Conservation (phyloP, 2,888 invertebrate genomes). For the Drosophila monieri region DNA sequence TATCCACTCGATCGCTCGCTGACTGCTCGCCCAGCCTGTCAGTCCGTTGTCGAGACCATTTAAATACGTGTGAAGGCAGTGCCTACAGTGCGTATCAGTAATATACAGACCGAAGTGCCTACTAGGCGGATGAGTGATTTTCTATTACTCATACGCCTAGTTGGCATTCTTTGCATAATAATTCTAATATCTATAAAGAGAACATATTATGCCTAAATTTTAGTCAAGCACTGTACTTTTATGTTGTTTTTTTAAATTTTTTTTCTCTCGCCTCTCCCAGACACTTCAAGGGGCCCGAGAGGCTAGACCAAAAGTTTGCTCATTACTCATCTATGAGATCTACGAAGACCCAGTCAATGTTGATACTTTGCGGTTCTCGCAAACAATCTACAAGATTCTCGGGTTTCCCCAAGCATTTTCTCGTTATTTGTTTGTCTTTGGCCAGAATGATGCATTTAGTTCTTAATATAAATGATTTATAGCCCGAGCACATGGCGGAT, state of each 20-base stretch:
- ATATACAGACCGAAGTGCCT: not conserved
- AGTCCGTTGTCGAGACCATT: constrained; percentile 32
- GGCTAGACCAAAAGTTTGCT: constrained; percentile 13
- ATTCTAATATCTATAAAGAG: no score
- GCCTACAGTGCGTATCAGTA: constrained; percentile 32
- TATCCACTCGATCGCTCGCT: constrained; percentile 64
- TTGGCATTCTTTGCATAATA: no score
- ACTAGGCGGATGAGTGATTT: constrained; percentile 29
- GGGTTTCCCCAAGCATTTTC: constrained; percentile 12
- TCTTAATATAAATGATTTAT: not conserved
- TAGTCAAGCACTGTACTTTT: constrained; percentile 6
- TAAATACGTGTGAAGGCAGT: constrained; percentile 23
- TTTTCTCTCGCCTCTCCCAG: constrained; percentile 8
- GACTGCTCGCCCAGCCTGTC: constrained; percentile 44
- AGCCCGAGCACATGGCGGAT: not conserved
- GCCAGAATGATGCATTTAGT: constrained; percentile 1
- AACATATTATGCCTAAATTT: not conserved
- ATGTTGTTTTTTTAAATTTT: constrained; percentile 1
- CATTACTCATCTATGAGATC: constrained; percentile 33
- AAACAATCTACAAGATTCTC: constrained; percentile 13
- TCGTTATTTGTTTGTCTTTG: constrained; percentile 2
- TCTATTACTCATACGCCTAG: constrained; percentile 19
- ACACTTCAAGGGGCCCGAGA: constrained; percentile 10
- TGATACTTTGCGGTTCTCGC: constrained; percentile 27
- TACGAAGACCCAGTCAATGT: constrained; percentile 22